Evolutionary conservation across 2,888 invertebrate species (phyloP).

Genomic region (Rhamnusium bicolor): DNA sequence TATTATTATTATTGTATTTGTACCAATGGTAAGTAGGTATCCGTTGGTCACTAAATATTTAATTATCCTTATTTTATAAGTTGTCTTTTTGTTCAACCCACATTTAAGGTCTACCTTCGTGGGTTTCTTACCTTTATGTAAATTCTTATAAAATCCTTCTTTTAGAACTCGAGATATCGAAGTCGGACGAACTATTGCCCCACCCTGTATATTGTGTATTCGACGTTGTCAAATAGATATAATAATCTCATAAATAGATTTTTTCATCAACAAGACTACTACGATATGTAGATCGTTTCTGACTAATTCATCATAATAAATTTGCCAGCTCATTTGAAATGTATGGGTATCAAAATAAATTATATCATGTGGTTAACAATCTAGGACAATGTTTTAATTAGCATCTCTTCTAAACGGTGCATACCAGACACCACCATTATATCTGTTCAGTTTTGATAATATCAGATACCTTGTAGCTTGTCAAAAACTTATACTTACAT

Average conservation of each 20-base stretch:
- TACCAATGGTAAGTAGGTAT: too few relatives aligned
- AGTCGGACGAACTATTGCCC: too few relatives aligned
- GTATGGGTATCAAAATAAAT: background rate
- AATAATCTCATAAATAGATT: background rate
- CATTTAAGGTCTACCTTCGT: too few relatives aligned
- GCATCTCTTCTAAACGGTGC: constrained; percentile 10
- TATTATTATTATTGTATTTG: too few relatives aligned
- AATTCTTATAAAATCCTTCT: too few relatives aligned
- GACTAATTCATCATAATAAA: constrained; percentile 5
- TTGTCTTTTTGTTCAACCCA: too few relatives aligned
- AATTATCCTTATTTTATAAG: too few relatives aligned
- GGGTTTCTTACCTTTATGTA: too few relatives aligned
- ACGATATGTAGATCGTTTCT: background rate
- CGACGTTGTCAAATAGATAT: background rate
- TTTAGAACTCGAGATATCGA: too few relatives aligned
- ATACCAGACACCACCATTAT: constrained; percentile 13
- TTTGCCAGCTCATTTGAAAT: background rate
- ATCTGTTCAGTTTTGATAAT: constrained; percentile 11
- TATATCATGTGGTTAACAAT: constrained; percentile 9
- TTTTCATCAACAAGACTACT: background rate
- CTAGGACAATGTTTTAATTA: constrained; percentile 30
- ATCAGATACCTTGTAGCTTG: constrained; percentile 30
- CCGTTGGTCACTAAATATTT: too few relatives aligned
- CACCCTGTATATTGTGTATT: too few relatives aligned
- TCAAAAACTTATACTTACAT: constrained; percentile 31